Percentiles rank a stretch among this genome's conserved stretches.
Conservation (phyloP, 2,888 invertebrate species). For the Proisotoma minuta region DNA sequence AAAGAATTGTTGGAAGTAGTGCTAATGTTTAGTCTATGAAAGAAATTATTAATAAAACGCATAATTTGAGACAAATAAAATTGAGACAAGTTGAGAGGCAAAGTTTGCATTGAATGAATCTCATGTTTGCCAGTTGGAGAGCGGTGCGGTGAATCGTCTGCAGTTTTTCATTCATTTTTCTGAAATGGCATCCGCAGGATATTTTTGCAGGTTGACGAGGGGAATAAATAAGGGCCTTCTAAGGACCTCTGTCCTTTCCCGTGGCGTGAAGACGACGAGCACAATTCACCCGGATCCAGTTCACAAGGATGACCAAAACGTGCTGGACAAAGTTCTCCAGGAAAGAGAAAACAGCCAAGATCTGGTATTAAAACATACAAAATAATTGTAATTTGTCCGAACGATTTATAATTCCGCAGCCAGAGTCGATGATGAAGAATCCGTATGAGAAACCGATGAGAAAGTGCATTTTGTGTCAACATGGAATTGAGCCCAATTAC, state of each 20-base stretch:
- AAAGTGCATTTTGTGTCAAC: conserved; percentile 75
- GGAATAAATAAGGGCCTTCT: too few species aligned
- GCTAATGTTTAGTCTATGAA: too few species aligned
- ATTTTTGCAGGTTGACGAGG: too few species aligned
- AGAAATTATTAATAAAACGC: too few species aligned
- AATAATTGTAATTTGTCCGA: background rate
- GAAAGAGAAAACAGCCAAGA: conserved; percentile 36
- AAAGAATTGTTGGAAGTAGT: conserved; percentile 18
- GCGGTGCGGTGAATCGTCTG: too few species aligned
- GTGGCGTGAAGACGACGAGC: conserved; percentile 40
- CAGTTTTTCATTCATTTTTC: too few species aligned
- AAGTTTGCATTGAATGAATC: too few species aligned
- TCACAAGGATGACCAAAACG: conserved; percentile 47
- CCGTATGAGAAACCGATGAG: conserved; percentile 71
- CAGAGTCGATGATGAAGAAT: conserved; percentile 59
- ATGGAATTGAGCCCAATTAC: conserved; percentile 76
- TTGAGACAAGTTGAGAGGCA: too few species aligned
- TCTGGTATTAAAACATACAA: conserved; percentile 28
- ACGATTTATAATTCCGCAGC: conserved; percentile 14
- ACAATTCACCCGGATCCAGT: conserved; percentile 41
- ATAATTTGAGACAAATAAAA: too few species aligned
- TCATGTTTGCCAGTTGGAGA: too few species aligned
- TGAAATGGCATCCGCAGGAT: too few species aligned
- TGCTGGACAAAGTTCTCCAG: conserved; percentile 39
- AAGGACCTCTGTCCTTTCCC: background rate